A percentile compares a stretch with the other conserved stretches of the same genome.
phyloP scores from a whole-genome alignment of 2,113 vertebrate species.

The Typhlomys cinereus region DNA sequence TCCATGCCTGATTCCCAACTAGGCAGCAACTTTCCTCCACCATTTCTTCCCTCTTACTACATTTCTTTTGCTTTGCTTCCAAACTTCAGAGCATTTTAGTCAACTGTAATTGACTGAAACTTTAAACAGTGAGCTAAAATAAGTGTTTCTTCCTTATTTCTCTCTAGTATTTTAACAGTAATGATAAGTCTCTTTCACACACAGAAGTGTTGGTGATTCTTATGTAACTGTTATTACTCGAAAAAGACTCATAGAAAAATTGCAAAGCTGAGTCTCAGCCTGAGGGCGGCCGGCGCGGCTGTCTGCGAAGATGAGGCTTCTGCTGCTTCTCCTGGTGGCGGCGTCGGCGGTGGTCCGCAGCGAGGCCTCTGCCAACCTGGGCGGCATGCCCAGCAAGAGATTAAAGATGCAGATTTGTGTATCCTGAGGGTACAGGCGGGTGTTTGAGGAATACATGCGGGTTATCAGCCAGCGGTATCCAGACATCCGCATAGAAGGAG shows the following conservation, averaged over 20 bases:
- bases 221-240: neutral
- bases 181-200: neutral
- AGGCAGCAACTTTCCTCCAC: neutral
- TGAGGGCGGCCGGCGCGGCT: no score
- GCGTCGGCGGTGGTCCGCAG: no score
- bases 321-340: no score
- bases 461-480: no score
- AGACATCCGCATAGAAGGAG: no score
- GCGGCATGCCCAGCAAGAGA: no score
- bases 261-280: no score
- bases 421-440: no score
- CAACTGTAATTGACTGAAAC: neutral
- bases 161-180: neutral
- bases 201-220: neutral
- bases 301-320: no score
- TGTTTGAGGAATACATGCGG: no score
- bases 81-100: neutral
- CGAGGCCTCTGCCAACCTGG: no score
- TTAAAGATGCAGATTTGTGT: no score
- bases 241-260: neutral
- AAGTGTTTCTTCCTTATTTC: neutral
- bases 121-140: neutral
- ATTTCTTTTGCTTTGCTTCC: neutral
- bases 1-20: neutral
- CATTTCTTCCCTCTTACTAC: neutral